Conservation (phyloP, 2,888 invertebrate genomes). For the Nowickia ferox region DNA sequence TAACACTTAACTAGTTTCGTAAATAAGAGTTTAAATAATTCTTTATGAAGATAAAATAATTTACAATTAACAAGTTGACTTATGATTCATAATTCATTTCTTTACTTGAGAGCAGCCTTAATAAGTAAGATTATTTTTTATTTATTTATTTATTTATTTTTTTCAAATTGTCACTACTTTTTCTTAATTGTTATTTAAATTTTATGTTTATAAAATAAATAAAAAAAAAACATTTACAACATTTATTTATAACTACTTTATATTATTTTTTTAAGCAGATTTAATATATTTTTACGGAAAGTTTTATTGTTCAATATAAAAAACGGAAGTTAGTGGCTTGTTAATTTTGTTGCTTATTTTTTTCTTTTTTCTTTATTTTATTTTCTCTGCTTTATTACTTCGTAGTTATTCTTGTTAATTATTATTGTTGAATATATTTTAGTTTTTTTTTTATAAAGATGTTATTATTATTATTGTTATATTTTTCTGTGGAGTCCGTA, state of each 20-base stretch:
- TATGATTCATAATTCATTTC: conserved; percentile 41
- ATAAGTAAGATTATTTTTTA: conserved; percentile 37
- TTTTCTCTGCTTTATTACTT: background rate
- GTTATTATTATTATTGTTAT: conserved; percentile 6
- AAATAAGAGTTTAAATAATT: conserved; percentile 38
- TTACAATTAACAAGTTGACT: conserved; percentile 56
- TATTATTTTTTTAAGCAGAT: conserved; percentile 52
- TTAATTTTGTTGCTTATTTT: conserved; percentile 36
- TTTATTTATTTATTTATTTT: conserved; percentile 19
- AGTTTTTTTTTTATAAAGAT: conserved; percentile 18
- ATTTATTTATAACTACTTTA: conserved; percentile 50
- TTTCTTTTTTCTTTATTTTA: conserved; percentile 6
- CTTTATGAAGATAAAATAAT: conserved; percentile 43
- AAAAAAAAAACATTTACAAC: conserved; percentile 61
- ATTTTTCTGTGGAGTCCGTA: background rate
- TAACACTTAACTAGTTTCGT: conserved; percentile 58
- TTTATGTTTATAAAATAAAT: conserved; percentile 42
- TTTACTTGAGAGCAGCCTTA: conserved; percentile 53
- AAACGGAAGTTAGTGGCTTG: conserved; percentile 56
- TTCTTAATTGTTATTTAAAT: conserved; percentile 36
- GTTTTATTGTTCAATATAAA: conserved; percentile 48
- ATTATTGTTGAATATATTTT: conserved; percentile 24
- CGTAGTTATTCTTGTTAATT: background rate
- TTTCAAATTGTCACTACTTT: conserved; percentile 55
- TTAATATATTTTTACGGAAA: conserved; percentile 21